A percentile compares a stretch with the other conserved stretches of the same genome.
These are phyloP conservation scores for Eolophus roseicapilla DNA, from an alignment of 2,113 vertebrate species.

Conservation along the genomic window DNA sequence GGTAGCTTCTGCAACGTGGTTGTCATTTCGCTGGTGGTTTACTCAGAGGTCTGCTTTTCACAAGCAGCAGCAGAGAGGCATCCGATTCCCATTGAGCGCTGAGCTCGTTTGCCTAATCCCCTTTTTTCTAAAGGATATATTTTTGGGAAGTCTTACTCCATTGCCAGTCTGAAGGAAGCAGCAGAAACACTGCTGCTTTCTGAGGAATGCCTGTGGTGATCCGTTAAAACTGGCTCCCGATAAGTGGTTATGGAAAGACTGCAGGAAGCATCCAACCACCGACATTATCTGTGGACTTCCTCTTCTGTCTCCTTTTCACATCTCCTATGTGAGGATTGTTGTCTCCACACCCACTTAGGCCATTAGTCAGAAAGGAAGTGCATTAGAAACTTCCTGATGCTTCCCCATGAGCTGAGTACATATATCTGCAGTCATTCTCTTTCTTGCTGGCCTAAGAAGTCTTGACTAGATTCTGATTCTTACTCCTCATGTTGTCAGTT, in stretches of 20 bases:
- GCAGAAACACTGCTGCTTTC: conserved; percentile 2
- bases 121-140: conserved; percentile 1
- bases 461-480: neutral
- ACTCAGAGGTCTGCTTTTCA: conserved; percentile 16
- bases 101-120: neutral
- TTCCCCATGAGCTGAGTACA: neutral
- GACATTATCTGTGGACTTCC: neutral
- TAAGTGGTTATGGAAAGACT: neutral
- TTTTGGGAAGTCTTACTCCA: conserved; percentile 52
- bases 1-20: conserved; percentile 10
- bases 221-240: neutral
- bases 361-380: neutral
- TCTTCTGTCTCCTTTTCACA: neutral
- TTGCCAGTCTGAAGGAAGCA: conserved; percentile 31
- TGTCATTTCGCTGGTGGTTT: conserved; percentile 19
- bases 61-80: neutral
- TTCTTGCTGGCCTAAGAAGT: neutral
- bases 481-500: neutral
- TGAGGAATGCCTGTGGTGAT: conserved; percentile 2
- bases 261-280: neutral
- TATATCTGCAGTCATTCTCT: neutral
- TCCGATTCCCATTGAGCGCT: neutral
- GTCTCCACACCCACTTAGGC: neutral
- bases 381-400: neutral
- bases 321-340: neutral